Evolutionary conservation across 1,140 invertebrate genomes (phyloP).

Genomic region (Euwallacea similis): DNA sequence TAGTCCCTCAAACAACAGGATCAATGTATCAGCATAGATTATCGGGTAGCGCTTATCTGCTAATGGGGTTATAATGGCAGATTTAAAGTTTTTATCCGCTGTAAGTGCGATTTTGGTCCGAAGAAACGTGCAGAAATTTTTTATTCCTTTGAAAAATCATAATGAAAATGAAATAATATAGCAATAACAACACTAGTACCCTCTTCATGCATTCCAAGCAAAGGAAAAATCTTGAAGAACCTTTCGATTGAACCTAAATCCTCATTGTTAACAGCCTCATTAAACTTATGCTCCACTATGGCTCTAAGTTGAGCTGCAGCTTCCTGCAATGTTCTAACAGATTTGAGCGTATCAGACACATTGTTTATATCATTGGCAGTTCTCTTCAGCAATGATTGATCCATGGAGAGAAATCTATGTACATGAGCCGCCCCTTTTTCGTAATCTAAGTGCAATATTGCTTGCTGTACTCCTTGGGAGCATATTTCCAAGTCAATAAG

Average conservation of each 20-base stretch:
- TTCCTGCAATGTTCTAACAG: conserved; percentile 81
- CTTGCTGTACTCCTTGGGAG: conserved; percentile 91
- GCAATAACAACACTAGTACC: conserved; percentile 51
- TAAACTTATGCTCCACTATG: conserved; percentile 81
- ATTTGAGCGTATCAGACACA: conserved; percentile 67
- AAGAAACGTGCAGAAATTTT: conserved; percentile 90
- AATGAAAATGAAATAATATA: neutral
- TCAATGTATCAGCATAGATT: conserved; percentile 82
- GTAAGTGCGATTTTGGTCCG: conserved; percentile 77
- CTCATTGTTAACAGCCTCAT: conserved; percentile 86
- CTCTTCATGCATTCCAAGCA: conserved; percentile 86
- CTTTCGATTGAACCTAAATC: conserved; percentile 94
- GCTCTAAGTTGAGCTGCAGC: conserved; percentile 69
- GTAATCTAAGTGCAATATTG: conserved; percentile 87
- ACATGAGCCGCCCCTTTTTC: conserved; percentile 94
- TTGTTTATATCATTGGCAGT: conserved; percentile 52
- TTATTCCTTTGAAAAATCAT: conserved; percentile 60
- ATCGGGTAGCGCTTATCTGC: conserved; percentile 74
- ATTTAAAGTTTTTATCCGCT: conserved; percentile 72
- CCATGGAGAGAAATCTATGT: conserved; percentile 92
- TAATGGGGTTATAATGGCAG: conserved; percentile 63
- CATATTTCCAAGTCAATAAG: conserved; percentile 94
- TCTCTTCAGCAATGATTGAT: conserved; percentile 79
- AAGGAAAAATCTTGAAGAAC: conserved; percentile 98
- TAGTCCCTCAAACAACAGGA: conserved; percentile 84